A percentile compares a stretch with the other conserved stretches of the same genome.
These are phyloP conservation scores for Philonicus albiceps DNA, from an alignment of 2,888 invertebrate genomes.

Conservation along the genomic window DNA sequence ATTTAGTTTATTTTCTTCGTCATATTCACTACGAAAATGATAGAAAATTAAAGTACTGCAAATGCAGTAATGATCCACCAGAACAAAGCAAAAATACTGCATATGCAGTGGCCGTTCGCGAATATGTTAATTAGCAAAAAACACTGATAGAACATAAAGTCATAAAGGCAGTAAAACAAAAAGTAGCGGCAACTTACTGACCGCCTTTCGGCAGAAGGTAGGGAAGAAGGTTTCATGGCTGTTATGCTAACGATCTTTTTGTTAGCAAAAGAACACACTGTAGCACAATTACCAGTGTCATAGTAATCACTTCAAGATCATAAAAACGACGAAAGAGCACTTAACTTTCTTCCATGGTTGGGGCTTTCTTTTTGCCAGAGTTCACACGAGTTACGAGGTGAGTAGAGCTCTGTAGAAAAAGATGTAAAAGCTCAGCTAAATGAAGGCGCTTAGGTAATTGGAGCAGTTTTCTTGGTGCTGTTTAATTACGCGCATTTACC, in stretches of 20 bases:
- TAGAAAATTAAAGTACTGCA: no score
- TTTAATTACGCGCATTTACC: background rate
- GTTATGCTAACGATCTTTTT: background rate
- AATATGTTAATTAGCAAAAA: background rate
- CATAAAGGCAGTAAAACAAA: background rate
- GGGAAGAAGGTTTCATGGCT: background rate
- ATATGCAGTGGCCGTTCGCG: no score
- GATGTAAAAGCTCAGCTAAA: background rate
- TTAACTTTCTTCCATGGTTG: background rate
- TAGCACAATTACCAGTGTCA: background rate
- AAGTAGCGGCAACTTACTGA: background rate
- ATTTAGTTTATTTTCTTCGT: no score
- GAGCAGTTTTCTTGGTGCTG: background rate
- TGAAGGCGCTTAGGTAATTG: background rate
- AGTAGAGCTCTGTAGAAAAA: background rate
- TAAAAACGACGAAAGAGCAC: background rate
- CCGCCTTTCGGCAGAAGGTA: background rate
- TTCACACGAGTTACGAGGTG: background rate
- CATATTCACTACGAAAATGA: no score
- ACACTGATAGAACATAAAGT: background rate
- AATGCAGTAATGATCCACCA: no score
- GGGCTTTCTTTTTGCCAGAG: background rate
- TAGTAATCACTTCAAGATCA: background rate
- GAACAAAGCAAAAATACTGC: no score
- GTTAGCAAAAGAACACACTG: background rate